phyloP scores from a whole-genome alignment of 2,113 vertebrate genomes.

The Hypocryptadius cinnamomeus region DNA sequence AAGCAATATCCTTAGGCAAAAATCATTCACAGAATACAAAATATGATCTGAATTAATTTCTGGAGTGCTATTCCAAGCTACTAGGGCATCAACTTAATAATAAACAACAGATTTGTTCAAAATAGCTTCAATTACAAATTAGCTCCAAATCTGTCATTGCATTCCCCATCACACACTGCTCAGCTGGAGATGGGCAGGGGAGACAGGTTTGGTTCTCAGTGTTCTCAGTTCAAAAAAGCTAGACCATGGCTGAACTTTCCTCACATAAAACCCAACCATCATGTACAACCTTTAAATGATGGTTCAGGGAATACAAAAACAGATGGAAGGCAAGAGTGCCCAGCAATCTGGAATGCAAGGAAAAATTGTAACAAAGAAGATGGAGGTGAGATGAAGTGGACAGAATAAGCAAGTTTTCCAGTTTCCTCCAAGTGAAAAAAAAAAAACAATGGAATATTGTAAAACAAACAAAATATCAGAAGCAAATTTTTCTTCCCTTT shows the following conservation, averaged over 20 bases:
- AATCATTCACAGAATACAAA: background rate
- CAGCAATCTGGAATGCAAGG: background rate
- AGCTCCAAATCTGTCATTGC: background rate
- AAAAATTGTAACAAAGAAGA: background rate
- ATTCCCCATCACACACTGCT: background rate
- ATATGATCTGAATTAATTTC: background rate
- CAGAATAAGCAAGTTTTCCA: background rate
- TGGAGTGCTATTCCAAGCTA: background rate
- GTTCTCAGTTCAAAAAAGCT: background rate
- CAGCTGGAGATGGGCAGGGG: background rate
- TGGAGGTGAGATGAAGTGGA: background rate
- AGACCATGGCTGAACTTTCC: background rate
- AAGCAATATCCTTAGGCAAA: background rate
- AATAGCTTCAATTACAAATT: background rate
- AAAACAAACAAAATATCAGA: background rate
- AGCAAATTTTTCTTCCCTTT: background rate
- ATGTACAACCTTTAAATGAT: background rate
- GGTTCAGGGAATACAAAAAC: background rate
- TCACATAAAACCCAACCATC: background rate
- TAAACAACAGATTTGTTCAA: background rate
- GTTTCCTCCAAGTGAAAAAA: background rate
- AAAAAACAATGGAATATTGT: background rate
- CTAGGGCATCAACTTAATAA: background rate
- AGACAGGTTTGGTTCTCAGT: background rate
- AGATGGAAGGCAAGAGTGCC: background rate